A percentile compares a stretch with the other conserved stretches of the same genome.
Conservation (phyloP, 2,888 invertebrate species). For the Hirtodrosophila cameraria region DNA sequence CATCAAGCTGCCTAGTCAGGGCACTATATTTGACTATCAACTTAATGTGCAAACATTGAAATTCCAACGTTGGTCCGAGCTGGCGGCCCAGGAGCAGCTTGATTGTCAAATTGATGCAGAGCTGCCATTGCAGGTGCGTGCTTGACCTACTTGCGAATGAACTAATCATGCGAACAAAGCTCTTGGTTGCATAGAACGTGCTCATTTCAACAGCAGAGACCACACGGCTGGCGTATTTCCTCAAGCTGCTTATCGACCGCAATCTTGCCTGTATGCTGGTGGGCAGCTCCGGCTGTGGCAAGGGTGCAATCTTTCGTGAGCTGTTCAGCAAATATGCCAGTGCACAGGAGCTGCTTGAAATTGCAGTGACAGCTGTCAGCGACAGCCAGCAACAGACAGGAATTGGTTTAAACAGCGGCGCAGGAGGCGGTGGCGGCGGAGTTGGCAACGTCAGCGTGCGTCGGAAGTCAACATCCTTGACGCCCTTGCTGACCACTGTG, state of each 20-base stretch:
- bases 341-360: constrained; percentile 84
- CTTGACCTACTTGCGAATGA: constrained; percentile 42
- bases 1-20: constrained; percentile 92
- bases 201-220: constrained; percentile 96
- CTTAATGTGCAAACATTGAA: constrained; percentile 94
- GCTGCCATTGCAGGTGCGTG: constrained; percentile 91
- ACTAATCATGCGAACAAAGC: constrained; percentile 55
- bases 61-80: constrained; percentile 94
- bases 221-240: constrained; percentile 93
- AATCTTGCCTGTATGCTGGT: constrained; percentile 95
- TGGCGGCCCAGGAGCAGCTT: constrained; percentile 87
- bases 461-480: constrained; percentile 85
- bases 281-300: constrained; percentile 95
- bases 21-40: constrained; percentile 95
- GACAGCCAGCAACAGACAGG: constrained; percentile 82
- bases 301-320: constrained; percentile 94
- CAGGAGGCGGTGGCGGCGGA: background rate
- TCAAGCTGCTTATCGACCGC: constrained; percentile 92
- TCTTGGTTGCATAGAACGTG: constrained; percentile 86
- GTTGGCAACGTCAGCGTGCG: constrained; percentile 24
- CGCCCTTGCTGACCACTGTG: constrained; percentile 68
- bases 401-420: constrained; percentile 4
- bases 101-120: constrained; percentile 88
- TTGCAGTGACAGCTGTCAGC: constrained; percentile 87
- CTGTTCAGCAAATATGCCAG: constrained; percentile 83